Base-by-base conservation (phyloP, 1,140 invertebrate species). In the Thrips palmi region DNA sequence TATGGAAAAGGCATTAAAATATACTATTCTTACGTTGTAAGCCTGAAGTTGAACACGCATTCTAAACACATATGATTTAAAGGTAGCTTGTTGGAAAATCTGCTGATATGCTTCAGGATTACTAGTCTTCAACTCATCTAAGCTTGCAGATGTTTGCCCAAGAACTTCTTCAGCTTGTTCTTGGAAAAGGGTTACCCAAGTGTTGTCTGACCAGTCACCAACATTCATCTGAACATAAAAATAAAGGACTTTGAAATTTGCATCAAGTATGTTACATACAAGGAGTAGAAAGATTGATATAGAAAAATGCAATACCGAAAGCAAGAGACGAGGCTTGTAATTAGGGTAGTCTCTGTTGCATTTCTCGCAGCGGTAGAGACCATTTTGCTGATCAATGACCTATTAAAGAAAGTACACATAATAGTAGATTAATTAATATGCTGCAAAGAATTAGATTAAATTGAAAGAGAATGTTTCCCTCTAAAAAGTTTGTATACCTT, bases 321-420 rank as follows among this genome's bases (percentile, higher is more conserved):
- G 55, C 31, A 97, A 64, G 41, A 94, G 57, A 30, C 89, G 67
- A 60, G 86, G 91, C 47, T 83, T 86, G 52, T 77, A 97, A 46
- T 81, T 78, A 0, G 77, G 72, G 53, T 70, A 85, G 41, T 86
- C 81, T 31, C 70, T 64, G 44, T 77, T 70, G 56, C 93, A 98
- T 57, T 96, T 96, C 55, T 97, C 93, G 57, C 94, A 98, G 42
- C 86, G 67, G 54, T 75, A 97, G 46, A 77, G 64, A 5, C 81
- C 84, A 55, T 89, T 88, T 30, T 78, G 71, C 52, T 77, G 67
- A 60, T 96, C 89, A 19, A 92, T 60, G 1, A 87, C 55, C 63
- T 68, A 38, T 28, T 32, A 45, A 14, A 46, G 8, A 37, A 20
- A 42, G 2, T n/a, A 30, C 14, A 39, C 17, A 17, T 23, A 4